Conservation (phyloP, 1,140 invertebrate species). For the Lanistes nyassanus region DNA sequence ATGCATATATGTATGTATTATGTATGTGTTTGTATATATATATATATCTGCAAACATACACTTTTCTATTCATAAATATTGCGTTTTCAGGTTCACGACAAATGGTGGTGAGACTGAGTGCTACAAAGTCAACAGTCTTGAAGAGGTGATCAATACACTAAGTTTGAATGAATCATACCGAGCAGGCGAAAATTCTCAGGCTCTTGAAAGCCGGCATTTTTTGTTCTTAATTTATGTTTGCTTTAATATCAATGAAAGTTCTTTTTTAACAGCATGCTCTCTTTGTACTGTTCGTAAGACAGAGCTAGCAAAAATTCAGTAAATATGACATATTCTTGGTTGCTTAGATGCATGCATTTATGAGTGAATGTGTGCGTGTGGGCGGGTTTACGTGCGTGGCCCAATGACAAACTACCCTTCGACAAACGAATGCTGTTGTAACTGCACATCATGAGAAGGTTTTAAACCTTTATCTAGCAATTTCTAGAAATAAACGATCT, state of each 20-base stretch:
- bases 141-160: slow-evolving; percentile 10
- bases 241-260: not conserved
- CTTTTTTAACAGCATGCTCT: not conserved
- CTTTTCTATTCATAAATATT: not conserved
- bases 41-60: not conserved
- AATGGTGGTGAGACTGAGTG: slow-evolving; percentile 8
- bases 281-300: not conserved
- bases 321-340: not conserved
- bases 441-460: not conserved
- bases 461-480: not conserved
- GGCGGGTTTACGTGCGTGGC: not conserved
- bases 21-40: not conserved
- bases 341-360: not conserved
- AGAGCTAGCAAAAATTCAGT: not conserved
- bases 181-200: not conserved
- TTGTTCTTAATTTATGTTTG: not conserved
- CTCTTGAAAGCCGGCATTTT: not conserved
- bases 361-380: slow-evolving; percentile 3
- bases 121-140: slow-evolving; percentile 5
- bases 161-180: not conserved
- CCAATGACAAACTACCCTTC: not conserved
- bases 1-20: not conserved
- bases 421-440: not conserved
- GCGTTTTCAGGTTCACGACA: slow-evolving; percentile 10
- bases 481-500: too few relatives aligned